Base-by-base conservation (phyloP, 1,140 invertebrate genomes). In the Philotrypesis tridentata region DNA sequence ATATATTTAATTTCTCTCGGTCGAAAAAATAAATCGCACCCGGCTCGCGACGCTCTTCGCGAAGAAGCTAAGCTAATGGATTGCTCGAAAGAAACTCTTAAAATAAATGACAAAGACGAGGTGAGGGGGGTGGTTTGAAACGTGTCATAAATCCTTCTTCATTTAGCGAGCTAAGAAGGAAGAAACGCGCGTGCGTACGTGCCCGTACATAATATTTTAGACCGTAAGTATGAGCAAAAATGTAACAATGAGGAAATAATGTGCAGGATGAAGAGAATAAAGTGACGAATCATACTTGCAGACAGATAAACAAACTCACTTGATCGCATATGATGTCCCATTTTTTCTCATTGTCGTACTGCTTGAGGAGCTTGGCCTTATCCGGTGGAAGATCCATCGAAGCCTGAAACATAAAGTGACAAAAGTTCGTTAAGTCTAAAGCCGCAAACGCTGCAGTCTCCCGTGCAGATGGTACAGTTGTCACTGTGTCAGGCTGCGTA, bases 281-380 rank as follows among this genome's bases (percentile, higher is more conserved):
- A 23, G 29, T 29, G 0, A 33, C 74, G 75, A 21, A 9, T n/a
- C 7, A 3, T 11, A 6, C n/a, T 6, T 33, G 37, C 25, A 7
- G 48, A 25, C 55, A 48, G 0, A 27, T 31, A 14, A 40, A 9
- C 3, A 25, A 80, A 89, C 93, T 94, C 91, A 97, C 96, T 95
- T 99, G 98, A 95, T 99, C 99, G 93, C 98, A 99, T 92, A 99
- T 98, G 89, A 99, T 96, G 90, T 99, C 98, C 98, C 98, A 99
- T 93, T 99, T 99, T 90, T 99, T 99, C 89, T 99, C 97, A 89
- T 97, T 96, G 92, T 99, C 97, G 90, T 99, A 99, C 89, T 97
- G 97, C 87, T 97, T 97, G 68, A 99, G 93, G 11, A 99, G 94
- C 92, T 99, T 99, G 82, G 98, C 97, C 92, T 99, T 99, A 92